These are phyloP conservation scores for Numenius arquata DNA, from an alignment of 2,113 vertebrate species.

Conservation along the genomic window DNA sequence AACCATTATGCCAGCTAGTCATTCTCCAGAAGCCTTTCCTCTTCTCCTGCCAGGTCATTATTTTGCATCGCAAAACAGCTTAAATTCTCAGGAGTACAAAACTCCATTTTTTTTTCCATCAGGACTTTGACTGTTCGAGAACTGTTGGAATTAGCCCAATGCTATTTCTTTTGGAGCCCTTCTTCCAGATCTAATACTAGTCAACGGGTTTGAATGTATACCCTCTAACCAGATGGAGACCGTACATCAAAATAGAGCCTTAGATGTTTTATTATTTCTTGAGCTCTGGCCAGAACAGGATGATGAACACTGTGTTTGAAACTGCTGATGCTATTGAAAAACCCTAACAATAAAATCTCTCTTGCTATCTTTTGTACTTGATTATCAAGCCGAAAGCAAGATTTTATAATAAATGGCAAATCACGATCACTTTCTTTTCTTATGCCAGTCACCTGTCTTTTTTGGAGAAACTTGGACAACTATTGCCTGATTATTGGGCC, in stretches of 20 bases:
- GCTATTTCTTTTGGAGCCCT: not conserved
- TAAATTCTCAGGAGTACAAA: not conserved
- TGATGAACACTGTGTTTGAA: constrained; percentile 68
- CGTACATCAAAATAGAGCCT: constrained; percentile 57
- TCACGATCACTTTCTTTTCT: constrained; percentile 50
- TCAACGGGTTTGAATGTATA: not conserved
- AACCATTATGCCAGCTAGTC: not conserved
- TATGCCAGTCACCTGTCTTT: constrained; percentile 16
- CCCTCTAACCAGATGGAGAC: constrained; percentile 35
- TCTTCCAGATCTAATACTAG: not conserved
- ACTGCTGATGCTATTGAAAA: constrained; percentile 64
- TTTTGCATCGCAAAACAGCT: not conserved
- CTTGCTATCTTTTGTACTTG: constrained; percentile 53
- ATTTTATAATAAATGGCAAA: constrained; percentile 66
- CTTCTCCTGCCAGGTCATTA: not conserved
- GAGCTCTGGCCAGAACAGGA: constrained; percentile 34
- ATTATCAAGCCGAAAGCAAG: constrained; percentile 57
- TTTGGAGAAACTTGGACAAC: constrained; percentile 14
- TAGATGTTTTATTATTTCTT: constrained; percentile 65
- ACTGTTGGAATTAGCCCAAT: not conserved
- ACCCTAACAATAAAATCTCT: constrained; percentile 37
- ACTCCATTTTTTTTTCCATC: not conserved
- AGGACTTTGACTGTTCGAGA: not conserved
- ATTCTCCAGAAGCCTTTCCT: not conserved
- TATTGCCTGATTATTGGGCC: not conserved